phyloP scores from a whole-genome alignment of 2,888 invertebrate species.

The Ceraclea dissimilis region DNA sequence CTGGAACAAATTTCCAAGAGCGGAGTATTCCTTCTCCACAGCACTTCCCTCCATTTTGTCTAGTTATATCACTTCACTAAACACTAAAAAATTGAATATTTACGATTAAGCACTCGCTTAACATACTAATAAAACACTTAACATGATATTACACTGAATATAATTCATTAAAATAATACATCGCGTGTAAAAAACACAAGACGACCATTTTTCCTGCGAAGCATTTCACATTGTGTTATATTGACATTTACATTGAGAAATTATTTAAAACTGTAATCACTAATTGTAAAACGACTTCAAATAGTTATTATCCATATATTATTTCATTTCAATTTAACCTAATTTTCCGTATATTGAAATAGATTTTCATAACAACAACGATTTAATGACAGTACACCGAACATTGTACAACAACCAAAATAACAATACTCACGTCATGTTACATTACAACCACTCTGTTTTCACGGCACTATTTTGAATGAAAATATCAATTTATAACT shows the following conservation, averaged over 20 bases:
- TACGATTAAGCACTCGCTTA: neutral
- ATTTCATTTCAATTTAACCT: neutral
- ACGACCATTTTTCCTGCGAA: no score
- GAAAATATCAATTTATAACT: neutral
- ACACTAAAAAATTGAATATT: neutral
- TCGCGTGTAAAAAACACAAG: no score
- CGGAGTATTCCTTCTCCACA: slow-evolving; percentile 78
- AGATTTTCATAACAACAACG: neutral
- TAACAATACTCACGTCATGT: neutral
- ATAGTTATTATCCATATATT: neutral
- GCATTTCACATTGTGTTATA: no score
- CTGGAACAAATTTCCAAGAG: slow-evolving; percentile 88
- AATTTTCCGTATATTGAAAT: neutral
- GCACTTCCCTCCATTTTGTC: slow-evolving; percentile 60
- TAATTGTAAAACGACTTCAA: no score
- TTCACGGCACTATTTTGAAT: neutral
- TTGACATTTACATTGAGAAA: no score
- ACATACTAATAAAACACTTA: neutral
- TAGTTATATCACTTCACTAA: slow-evolving; percentile 10
- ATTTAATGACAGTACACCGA: neutral
- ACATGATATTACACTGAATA: neutral
- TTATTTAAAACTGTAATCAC: no score
- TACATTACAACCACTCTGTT: neutral
- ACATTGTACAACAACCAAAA: neutral
- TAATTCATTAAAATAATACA: no score